These are phyloP conservation scores for Chlorospingus flavigularis DNA, from an alignment of 2,797 vertebrate species.

Conservation along the genomic window DNA sequence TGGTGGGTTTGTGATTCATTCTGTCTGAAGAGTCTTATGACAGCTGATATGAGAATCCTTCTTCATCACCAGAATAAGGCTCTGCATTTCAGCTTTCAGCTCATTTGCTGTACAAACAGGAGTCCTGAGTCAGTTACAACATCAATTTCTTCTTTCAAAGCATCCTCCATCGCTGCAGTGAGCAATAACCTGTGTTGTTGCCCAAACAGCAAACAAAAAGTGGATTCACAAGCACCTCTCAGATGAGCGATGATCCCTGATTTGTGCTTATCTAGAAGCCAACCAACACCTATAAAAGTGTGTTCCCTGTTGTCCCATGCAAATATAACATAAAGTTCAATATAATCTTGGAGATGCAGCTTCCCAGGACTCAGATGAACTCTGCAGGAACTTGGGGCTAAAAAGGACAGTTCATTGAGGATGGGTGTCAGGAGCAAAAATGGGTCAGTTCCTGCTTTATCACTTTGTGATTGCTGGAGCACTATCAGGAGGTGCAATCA, in stretches of 20 bases:
- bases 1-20: background rate
- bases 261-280: background rate
- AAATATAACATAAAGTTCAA: background rate
- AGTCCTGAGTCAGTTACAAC: constrained; percentile 18
- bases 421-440: background rate
- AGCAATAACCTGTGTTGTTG: background rate
- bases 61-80: background rate
- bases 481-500: background rate
- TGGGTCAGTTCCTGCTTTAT: background rate
- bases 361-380: accelerated
- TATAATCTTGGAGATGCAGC: background rate
- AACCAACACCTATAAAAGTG: background rate
- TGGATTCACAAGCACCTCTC: background rate
- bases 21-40: background rate
- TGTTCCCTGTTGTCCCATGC: background rate
- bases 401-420: background rate
- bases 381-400: background rate
- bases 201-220: background rate
- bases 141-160: background rate
- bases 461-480: background rate
- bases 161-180: background rate
- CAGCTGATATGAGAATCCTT: background rate
- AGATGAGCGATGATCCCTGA: accelerated
- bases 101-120: constrained; percentile 17
- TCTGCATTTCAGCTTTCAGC: constrained; percentile 41